Evolutionary conservation across 2,113 vertebrate genomes (phyloP), one percentile per base, ranked within the genome.

Genomic region (Chaetodon auriga): DNA sequence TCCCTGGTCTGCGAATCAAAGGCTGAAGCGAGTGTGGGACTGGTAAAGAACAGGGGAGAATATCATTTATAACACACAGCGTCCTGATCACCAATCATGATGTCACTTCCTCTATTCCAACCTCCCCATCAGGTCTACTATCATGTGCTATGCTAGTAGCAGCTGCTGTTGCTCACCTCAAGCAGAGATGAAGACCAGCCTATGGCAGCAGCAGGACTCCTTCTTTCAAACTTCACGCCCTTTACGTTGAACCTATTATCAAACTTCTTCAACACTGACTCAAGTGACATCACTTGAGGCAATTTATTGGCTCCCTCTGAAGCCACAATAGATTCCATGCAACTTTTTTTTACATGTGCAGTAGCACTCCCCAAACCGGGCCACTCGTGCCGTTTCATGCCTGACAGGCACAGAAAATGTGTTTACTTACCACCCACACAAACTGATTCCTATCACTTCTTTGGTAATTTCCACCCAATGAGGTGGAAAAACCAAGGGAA

Each of bases 391-490:
- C 51, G 64, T 60, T 82, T 70, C 18, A 74, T n/a, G 46, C 61
- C 19, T 78, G 12, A 53, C 2, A 23, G 43, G 35, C 62, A 0
- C 21, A 11, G 21, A 74, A 15, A 61, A 78, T 53, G 43, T 68
- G 38, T 63, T 53, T 23, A 41, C 48, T 77, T 49, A 77, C 76
- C 25, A 70, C 9, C 72, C 16, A 21, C 1, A 68, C 60, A 19
- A 45, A 72, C 55, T 54, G 75, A 86, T 87, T 87, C 16, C 61
- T 82, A 74, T 87, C 82, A 49, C 30, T 35, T 53, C 35, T 66
- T 41, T 35, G 78, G 61, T 68, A 1, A 78, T 89, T 87, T 90
- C 36, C 68, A 74, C 62, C 73, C 66, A 87, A 79, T 84, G 80
- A 87, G 76, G 49, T 62, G 41, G 81, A 84, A 91, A 72, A 30